Conservation (phyloP, 2,888 invertebrate genomes). For the Troides aeacus region DNA sequence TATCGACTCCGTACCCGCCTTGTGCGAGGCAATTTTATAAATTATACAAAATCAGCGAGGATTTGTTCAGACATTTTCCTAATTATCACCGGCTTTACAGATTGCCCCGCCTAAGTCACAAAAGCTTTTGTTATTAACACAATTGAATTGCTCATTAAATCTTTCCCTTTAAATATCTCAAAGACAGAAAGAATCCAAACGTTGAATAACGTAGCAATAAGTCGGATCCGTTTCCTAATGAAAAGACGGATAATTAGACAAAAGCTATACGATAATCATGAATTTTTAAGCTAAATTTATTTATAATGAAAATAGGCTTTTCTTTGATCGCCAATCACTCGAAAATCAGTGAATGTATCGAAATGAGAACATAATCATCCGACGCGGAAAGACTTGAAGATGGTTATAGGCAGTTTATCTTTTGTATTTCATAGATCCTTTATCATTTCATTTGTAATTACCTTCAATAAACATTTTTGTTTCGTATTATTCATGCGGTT, state of each 20-base stretch:
- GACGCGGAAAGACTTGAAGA: too few relatives aligned
- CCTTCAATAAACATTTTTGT: too few relatives aligned
- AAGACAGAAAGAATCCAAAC: conserved; percentile 5
- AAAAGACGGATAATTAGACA: background rate
- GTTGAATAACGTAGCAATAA: background rate
- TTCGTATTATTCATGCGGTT: too few relatives aligned
- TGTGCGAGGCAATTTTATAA: background rate
- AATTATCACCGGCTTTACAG: conserved; percentile 16
- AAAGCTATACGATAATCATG: too few relatives aligned
- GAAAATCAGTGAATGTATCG: too few relatives aligned
- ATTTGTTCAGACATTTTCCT: conserved; percentile 7
- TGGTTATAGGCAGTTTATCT: too few relatives aligned
- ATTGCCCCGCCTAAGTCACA: conserved; percentile 10
- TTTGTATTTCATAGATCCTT: too few relatives aligned
- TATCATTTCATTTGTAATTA: too few relatives aligned
- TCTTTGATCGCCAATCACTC: too few relatives aligned
- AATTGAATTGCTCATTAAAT: conserved; percentile 24
- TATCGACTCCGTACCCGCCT: background rate
- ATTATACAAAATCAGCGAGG: conserved; percentile 6
- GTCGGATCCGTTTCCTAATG: background rate
- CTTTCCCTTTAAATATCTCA: conserved; percentile 7
- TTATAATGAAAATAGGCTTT: too few relatives aligned
- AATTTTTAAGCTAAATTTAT: too few relatives aligned
- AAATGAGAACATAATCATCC: too few relatives aligned
- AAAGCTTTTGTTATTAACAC: conserved; percentile 23